Evolutionary conservation across 2,888 invertebrate species (phyloP), one percentile per base, ranked within the genome.

Genomic region (Pollenia angustigena): DNA sequence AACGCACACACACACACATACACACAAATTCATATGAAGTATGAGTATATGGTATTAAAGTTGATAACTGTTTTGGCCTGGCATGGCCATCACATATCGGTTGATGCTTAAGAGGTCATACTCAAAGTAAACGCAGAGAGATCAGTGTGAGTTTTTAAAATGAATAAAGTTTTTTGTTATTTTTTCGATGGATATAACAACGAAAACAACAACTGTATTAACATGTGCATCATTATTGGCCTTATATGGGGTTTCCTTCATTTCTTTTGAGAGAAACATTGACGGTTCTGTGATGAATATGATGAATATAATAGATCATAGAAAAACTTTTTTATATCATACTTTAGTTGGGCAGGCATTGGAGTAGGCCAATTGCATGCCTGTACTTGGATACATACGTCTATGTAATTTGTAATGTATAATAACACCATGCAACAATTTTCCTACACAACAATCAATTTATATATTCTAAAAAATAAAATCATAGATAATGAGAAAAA

Each of bases 91-190:
- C 14, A 32, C 32, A 44, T 44, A 44, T 44, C 44, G 23, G 18
- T 18, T 76, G 18, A 2, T 52, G 52, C 14, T 76, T n/a, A 52
- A 76, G 23, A 16, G 66, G 46, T 44, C 64, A 54, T 14, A 54
- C n/a, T 46, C 18, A n/a, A 60, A 50, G 14, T 23, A 18, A 64
- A n/a, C 32, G 14, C 16, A 6, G 18, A 9, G 46, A 40, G 32
- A 66, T 48, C 23, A 40, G 54, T 56, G 46, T 16, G 46, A 64
- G 46, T 56, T 18, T 78, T 78, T 78, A 16, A 66, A 66, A 66
- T 76, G 14, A 46, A 76, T 8, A 68, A 66, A 66, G 56, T 78
- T 54, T 66, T 18, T 66, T 16, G 11, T 7, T 32, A 32, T 32
- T 16, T 44, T 42, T 60, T 60, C 16, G 23, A 11, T 44, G 50